Evolutionary conservation across 2,888 invertebrate species (phyloP).

Genomic region (Lithosia quadra): DNA sequence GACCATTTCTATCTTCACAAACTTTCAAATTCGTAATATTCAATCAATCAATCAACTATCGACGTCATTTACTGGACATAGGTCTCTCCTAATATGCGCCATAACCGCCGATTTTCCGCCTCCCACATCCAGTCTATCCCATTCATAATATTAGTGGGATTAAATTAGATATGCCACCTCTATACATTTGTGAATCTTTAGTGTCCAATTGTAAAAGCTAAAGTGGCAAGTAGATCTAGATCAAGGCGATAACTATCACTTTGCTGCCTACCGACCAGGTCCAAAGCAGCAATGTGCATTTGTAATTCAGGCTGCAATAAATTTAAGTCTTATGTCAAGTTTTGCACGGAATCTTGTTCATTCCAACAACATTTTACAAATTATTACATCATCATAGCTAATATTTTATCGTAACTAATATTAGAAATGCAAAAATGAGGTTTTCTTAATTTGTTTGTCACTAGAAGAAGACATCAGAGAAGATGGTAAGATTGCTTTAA

Average conservation of each 20-base stretch:
- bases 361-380: not conserved
- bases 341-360: not conserved
- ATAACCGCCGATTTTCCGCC: too few species aligned
- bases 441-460: too few species aligned
- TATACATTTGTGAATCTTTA: conserved; percentile 26
- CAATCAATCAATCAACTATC: too few species aligned
- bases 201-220: conserved; percentile 34
- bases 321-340: not conserved
- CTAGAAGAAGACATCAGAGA: too few species aligned
- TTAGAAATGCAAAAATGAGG: too few species aligned
- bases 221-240: conserved; percentile 44
- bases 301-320: conserved; percentile 36
- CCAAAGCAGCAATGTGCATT: conserved; percentile 28
- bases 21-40: too few species aligned
- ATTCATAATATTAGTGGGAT: not conserved
- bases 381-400: not conserved
- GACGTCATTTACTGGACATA: too few species aligned
- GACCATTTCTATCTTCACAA: too few species aligned
- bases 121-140: too few species aligned
- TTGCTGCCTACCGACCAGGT: conserved; percentile 43
- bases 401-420: too few species aligned
- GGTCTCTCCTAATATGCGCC: too few species aligned
- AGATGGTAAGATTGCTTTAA: too few species aligned
- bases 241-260: conserved; percentile 65
- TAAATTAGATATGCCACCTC: conserved; percentile 17